Percentiles rank a stretch among this genome's conserved stretches.
Conservation (phyloP, 2,888 invertebrate genomes). For the Eristalinus aeneus region DNA sequence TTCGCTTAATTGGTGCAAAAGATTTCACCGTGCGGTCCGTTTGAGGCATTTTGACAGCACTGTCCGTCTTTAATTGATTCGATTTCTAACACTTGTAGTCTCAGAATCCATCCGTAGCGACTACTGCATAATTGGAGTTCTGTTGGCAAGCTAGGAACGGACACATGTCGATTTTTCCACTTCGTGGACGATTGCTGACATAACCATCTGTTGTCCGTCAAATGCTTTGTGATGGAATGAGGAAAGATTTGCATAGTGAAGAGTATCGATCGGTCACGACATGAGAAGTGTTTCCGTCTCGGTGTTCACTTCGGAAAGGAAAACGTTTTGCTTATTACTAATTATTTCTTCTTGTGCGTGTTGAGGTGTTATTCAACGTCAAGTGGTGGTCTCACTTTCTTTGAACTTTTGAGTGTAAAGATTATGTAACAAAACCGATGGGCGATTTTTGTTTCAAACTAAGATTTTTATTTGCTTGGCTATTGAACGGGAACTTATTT, state of each 20-base stretch:
- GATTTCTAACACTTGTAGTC: constrained; percentile 24
- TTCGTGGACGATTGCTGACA: constrained; percentile 46
- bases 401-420: background rate
- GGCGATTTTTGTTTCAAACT: background rate
- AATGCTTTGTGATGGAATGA: constrained; percentile 1
- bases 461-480: background rate
- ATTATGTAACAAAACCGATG: background rate
- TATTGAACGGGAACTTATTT: too few species aligned
- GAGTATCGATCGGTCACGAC: constrained; percentile 34
- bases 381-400: background rate
- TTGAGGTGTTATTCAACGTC: constrained; percentile 4
- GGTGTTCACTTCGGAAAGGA: constrained; percentile 4
- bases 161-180: constrained; percentile 29
- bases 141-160: background rate
- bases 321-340: background rate
- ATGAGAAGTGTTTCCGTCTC: constrained; percentile 21
- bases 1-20: constrained; percentile 56
- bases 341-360: background rate
- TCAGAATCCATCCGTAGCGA: constrained; percentile 42
- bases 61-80: constrained; percentile 14
- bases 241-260: constrained; percentile 56
- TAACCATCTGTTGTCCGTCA: constrained; percentile 37
- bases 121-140: constrained; percentile 46
- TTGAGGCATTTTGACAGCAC: background rate
- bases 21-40: constrained; percentile 48